Base-by-base conservation (phyloP, 2,888 invertebrate species). In the Mechanitis messenoides region DNA sequence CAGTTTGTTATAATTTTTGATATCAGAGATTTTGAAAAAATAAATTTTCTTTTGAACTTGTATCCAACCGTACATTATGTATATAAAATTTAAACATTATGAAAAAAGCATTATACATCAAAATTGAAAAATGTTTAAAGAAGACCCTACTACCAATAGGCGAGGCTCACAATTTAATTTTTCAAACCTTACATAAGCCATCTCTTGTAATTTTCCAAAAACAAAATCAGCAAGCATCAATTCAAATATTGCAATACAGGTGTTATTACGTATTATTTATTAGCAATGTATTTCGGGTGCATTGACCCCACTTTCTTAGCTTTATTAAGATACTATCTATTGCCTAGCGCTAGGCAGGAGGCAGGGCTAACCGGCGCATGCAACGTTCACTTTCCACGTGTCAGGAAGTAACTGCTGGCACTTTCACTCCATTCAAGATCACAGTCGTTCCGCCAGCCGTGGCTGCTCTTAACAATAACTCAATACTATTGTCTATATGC, bases 401-500 rank as follows among this genome's bases (percentile, higher is more conserved):
- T 73, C 82, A 89, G 89, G 89, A 88, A 89, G 86, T 84, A 78
- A 77, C 76, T 71, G 72, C 72, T 75, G 77, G 74, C 79, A 88
- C 89, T 90, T 90, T 89, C 89, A 85, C 89, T 87, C 83, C 81
- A 87, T 88, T 85, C 87, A 87, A 87, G 86, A 87, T 85, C 85
- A 78, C 70, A 70, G 74, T 73, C 75, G 84, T 84, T 85, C 81
- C 84, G 81, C 81, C 78, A 77, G 74, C 72, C 72, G 71, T 70
- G 68, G 71, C 74, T 71, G 71, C 74, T 71, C 72, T 72, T 70
- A 76, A 79, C 80, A 79, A 81, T 79, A 76, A 77, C 74, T 71
- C 61, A 60, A 66, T 69, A 68, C 75, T 70, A 78, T 83, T 79
- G 81, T 82, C 67, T 57, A 56, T 59, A 60, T 62, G 58, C 62